Evolutionary conservation across 1,140 invertebrate genomes (phyloP).

Genomic region (Trichonephila clavata): DNA sequence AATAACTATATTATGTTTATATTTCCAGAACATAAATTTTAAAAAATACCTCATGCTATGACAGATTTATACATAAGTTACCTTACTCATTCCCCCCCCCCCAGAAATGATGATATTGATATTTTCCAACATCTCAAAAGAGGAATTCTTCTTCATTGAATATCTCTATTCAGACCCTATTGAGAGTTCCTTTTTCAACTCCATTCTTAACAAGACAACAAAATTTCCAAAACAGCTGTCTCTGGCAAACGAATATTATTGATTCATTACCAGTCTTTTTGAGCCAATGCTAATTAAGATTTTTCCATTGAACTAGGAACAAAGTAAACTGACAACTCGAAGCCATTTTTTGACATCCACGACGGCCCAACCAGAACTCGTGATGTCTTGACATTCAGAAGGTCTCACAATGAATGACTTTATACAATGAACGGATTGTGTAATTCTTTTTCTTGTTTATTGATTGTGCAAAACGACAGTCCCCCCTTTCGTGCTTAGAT

Average conservation of each 20-base stretch:
- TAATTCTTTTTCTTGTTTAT: neutral
- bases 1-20: no score
- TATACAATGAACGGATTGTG: constrained; percentile 33
- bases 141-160: neutral
- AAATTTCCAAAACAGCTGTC: neutral
- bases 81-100: no score
- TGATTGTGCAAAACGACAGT: neutral
- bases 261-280: constrained; percentile 51
- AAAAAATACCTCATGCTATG: no score
- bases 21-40: no score
- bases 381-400: neutral
- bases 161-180: neutral
- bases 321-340: constrained; percentile 20
- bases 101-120: neutral
- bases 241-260: constrained; percentile 45
- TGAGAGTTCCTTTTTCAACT: no score
- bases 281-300: constrained; percentile 44
- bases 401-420: constrained; percentile 4
- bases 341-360: constrained; percentile 20
- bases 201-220: neutral
- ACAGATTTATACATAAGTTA: no score
- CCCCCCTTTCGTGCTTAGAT: neutral
- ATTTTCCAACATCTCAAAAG: neutral
- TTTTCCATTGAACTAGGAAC: constrained; percentile 29
- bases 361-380: neutral